phyloP scores from a whole-genome alignment of 2,888 invertebrate species.

The Orgyia antiqua region DNA sequence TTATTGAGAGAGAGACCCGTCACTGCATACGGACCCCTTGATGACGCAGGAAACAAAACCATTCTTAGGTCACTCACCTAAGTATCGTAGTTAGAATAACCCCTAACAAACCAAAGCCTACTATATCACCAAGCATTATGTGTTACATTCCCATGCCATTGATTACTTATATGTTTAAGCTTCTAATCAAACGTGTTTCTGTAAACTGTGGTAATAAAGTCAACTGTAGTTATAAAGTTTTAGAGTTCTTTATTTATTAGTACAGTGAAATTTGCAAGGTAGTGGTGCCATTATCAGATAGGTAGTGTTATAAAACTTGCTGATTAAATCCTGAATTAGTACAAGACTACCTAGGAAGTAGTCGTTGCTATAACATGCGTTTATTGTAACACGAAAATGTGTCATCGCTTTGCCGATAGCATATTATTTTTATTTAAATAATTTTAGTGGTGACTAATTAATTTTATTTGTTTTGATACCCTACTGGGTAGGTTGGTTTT shows the following conservation, averaged over 20 bases:
- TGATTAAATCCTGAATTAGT: constrained; percentile 31
- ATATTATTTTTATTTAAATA: too few relatives aligned
- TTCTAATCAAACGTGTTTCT: constrained; percentile 60
- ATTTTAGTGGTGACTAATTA: too few relatives aligned
- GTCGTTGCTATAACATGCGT: too few relatives aligned
- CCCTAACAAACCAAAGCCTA: constrained; percentile 17
- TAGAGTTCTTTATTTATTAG: constrained; percentile 25
- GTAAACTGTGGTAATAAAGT: constrained; percentile 16
- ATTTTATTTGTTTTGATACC: too few relatives aligned
- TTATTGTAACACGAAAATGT: too few relatives aligned
- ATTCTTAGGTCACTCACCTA: constrained; percentile 55
- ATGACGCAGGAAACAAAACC: constrained; percentile 48
- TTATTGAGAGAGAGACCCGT: too few relatives aligned
- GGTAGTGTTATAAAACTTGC: constrained; percentile 49
- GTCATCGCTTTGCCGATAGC: too few relatives aligned
- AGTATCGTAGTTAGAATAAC: constrained; percentile 41
- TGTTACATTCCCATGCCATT: constrained; percentile 11
- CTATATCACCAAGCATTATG: constrained; percentile 20
- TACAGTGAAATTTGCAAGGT: constrained; percentile 41
- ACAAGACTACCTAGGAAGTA: too few relatives aligned
- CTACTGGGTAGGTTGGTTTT: too few relatives aligned
- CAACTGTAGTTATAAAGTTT: constrained; percentile 10
- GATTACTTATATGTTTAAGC: constrained; percentile 33
- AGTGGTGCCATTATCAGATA: constrained; percentile 48
- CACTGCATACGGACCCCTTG: constrained; percentile 13